Evolutionary conservation across 2,888 invertebrate genomes (phyloP), one percentile per base, ranked within the genome.

Genomic region (Branchellion lobata): DNA sequence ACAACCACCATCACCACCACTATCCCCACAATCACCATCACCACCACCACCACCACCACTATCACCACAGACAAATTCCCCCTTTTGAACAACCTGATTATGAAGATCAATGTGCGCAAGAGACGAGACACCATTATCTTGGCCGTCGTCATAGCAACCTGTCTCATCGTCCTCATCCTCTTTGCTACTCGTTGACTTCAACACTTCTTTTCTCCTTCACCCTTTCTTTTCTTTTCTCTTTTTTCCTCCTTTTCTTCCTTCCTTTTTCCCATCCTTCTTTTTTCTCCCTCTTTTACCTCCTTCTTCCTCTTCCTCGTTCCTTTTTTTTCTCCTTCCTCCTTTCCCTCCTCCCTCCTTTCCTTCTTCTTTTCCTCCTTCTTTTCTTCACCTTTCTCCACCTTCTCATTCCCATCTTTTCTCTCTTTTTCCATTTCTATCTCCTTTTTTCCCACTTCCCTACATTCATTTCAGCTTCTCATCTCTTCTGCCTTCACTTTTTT

Each of bases 71-170:
- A 88, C 84, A 91, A 92, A 83, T 95, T 95, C 88, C 95, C 95
- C 14, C 81, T 87, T 51, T 85, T 88, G 76, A 88, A 88, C 84
- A 86, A 94, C 87, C 89, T 98, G 80, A 91, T 98, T 82, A 95
- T 94, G 88, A 91, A 95, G 87, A 95, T 99, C 85, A 95, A 96
- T 88, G 90, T 97, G 33, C 92, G 95, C 84, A 98, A 97, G 87
- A 91, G 94, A 78, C 91, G 96, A 78, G 98, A 99, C 89, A 94
- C 96, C 0, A 91, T 99, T 73, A 94, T 99, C 84, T 86, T 99
- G 40, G 97, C 94, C 0, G 88, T 92, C 18, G 93, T 98, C 31
- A 92, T 97, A 81, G 93, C 93, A 1, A 89, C 93, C 79, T 97
- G 96, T 88, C 92, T 95, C 71, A 92, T 97, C 88, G 89, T 96